Base-by-base conservation (phyloP, 2,113 vertebrate species). In the Pimephales promelas region DNA sequence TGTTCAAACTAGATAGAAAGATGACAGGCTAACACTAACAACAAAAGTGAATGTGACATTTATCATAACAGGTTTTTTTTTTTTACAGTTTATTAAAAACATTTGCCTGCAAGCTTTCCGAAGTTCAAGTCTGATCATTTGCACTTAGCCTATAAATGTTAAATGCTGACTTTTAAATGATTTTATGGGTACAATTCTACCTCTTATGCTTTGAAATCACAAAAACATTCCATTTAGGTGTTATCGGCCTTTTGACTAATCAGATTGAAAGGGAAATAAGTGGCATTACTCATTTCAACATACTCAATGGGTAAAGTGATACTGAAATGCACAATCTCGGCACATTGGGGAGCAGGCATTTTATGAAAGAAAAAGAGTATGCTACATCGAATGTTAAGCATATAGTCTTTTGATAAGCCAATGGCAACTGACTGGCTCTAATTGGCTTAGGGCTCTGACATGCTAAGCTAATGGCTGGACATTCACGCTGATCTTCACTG, bases 391-490 rank as follows among this genome's bases (percentile, higher is more conserved):
- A 52, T 74, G 24, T 10, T 74, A 16, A 52, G 45, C 47, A 74
- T 28, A 52, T 16, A 74, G 43, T 20, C 24, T 70, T 74, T 74
- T 74, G 26, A 74, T 74, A 16, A 74, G 47, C 72, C 16, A 16
- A 16, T 52, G 31, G 71, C 45, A 74, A 31, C 72, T 28, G 47
- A 28, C 72, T 74, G 52, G 71, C 11, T 80, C 31, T 82, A 80
- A 82, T 82, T 85, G 73, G 61, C 66, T 61, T 43, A 64, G 56
- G 40, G 83, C 77, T 80, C 66, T 49, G n/a, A 71, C 83, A 85
- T 85, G 45, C 66, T 85, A 85, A 85, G 45, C 66, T 85, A 85
- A 85, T 85, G 61, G 74, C 72, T 71, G 52, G 28, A 59, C 79
- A 71, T 70, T 77, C 62, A 76, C 22, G 61, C 49, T 82, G 47